phyloP scores from a whole-genome alignment of 2,113 vertebrate species.

The Lagopus muta region DNA sequence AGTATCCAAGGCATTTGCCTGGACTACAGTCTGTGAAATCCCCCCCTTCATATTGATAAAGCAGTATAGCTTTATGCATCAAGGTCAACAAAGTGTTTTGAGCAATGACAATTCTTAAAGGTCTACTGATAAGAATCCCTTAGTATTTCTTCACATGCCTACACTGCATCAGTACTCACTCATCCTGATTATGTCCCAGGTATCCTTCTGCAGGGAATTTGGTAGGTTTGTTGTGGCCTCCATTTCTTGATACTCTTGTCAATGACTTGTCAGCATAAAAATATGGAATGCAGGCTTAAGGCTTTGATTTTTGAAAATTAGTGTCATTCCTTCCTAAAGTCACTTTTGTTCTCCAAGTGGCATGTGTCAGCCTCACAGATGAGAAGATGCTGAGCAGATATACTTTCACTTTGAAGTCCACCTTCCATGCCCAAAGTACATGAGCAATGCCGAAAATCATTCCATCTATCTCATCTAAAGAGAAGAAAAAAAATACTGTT shows the following conservation, averaged over 20 bases:
- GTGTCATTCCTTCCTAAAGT: not conserved
- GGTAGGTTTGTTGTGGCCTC: not conserved
- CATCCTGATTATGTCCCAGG: not conserved
- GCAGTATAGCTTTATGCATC: accelerated
- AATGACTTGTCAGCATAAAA: not conserved
- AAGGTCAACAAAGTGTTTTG: not conserved
- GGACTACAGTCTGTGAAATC: not conserved
- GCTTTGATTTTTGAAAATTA: not conserved
- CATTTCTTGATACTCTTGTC: not conserved
- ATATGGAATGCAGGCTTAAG: not conserved
- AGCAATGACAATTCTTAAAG: not conserved
- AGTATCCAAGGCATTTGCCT: not conserved
- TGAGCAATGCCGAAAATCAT: not conserved
- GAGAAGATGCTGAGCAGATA: not conserved
- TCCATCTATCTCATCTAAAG: not conserved
- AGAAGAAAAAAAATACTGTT: not conserved
- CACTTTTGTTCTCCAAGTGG: not conserved
- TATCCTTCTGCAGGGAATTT: not conserved
- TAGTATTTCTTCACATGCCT: not conserved
- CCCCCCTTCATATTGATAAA: not conserved
- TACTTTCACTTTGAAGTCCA: not conserved
- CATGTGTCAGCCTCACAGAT: not conserved
- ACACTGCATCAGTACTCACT: not conserved
- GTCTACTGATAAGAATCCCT: not conserved
- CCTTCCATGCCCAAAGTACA: not conserved